Percentiles rank a stretch among this genome's conserved stretches.
Conservation (phyloP, 2,888 invertebrate species). For the Leucoma salicis region DNA sequence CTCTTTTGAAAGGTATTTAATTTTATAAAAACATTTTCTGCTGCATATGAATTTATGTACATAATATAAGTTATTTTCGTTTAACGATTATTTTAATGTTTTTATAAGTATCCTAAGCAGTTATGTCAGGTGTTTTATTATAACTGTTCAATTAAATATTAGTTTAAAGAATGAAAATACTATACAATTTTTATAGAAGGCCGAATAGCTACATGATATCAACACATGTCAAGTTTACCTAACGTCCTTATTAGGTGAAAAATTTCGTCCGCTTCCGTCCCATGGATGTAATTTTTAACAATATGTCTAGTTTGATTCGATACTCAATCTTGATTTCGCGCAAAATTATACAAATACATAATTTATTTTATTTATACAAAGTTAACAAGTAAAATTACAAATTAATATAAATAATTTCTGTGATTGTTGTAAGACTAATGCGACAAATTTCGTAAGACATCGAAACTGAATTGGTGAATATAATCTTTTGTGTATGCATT, state of each 20-base stretch:
- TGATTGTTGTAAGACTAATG: constrained; percentile 32
- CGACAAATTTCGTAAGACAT: constrained; percentile 23
- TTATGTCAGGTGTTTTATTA: background rate
- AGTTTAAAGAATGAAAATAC: constrained; percentile 11
- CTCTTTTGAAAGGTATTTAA: constrained; percentile 19
- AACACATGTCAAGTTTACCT: constrained; percentile 2
- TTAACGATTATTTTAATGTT: constrained; percentile 62
- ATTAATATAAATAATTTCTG: constrained; percentile 24
- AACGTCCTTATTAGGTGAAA: constrained; percentile 27
- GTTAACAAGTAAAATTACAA: too few relatives aligned
- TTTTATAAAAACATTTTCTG: constrained; percentile 10
- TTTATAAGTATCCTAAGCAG: constrained; percentile 1
- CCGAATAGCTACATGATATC: background rate
- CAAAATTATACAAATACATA: constrained; percentile 21
- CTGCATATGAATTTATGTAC: constrained; percentile 15
- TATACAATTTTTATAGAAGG: constrained; percentile 28
- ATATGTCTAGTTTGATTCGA: constrained; percentile 13
- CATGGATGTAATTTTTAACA: constrained; percentile 36
- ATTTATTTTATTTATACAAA: too few relatives aligned
- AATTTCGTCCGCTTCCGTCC: constrained; percentile 51
- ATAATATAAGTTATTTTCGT: constrained; percentile 64
- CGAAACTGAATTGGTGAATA: constrained; percentile 14
- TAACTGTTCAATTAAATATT: background rate
- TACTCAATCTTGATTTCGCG: constrained; percentile 19
- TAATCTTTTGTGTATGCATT: constrained; percentile 11